These are phyloP conservation scores for Sebastes dallii DNA, from an alignment of 2,797 vertebrate genomes.

Conservation along the genomic window DNA sequence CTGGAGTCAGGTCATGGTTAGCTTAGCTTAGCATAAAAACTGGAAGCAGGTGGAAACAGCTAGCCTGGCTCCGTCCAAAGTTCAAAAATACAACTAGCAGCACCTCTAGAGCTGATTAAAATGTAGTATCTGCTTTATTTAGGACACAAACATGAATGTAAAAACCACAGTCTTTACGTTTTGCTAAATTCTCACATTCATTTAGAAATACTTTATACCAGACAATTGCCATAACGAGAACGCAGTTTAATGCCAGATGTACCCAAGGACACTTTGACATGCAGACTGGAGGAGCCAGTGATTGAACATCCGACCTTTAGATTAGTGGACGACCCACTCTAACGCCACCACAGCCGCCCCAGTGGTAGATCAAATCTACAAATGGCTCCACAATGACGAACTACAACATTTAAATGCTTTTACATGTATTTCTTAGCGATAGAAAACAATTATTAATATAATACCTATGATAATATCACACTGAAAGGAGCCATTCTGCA, in stretches of 20 bases:
- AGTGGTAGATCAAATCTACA: no score
- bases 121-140: no score
- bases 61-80: no score
- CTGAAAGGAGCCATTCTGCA: background rate
- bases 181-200: no score
- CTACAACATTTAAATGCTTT: background rate
- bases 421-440: background rate
- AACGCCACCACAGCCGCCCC: background rate
- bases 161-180: no score
- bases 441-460: background rate
- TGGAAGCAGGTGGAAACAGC: background rate
- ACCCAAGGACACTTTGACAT: background rate
- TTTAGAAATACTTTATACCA: no score
- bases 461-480: background rate
- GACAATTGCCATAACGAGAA: background rate
- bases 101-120: no score
- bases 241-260: background rate
- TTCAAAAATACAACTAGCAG: no score
- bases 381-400: background rate
- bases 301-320: background rate
- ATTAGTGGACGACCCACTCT: no score
- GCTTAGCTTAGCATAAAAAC: background rate
- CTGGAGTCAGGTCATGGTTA: background rate
- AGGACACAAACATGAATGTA: no score
- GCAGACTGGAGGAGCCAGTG: background rate